These are phyloP conservation scores for Ceratosolen solmsi DNA, from an alignment of 1,140 invertebrate genomes.

Conservation along the genomic window DNA sequence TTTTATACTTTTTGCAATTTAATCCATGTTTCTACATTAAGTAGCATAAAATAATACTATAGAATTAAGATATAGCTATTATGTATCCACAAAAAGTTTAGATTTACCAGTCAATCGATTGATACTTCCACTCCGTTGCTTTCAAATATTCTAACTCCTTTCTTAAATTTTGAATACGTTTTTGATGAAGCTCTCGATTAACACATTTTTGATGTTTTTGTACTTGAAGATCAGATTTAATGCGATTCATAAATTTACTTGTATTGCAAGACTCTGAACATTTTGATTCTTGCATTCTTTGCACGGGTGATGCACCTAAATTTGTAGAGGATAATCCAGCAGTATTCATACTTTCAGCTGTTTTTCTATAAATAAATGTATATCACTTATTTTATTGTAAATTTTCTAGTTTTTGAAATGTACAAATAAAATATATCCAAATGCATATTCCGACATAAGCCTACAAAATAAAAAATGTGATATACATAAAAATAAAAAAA, in stretches of 20 bases:
- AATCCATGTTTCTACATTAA: background rate
- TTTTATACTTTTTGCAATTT: background rate
- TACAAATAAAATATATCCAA: background rate
- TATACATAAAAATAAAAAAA: too few species aligned
- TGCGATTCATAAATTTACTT: constrained; percentile 66
- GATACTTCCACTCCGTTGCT: constrained; percentile 81
- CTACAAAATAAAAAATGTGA: too few species aligned
- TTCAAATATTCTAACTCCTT: constrained; percentile 81
- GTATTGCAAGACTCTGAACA: constrained; percentile 64
- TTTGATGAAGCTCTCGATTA: constrained; percentile 74
- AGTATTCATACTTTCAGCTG: constrained; percentile 65
- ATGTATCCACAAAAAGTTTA: background rate
- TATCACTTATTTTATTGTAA: background rate
- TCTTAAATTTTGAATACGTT: constrained; percentile 77
- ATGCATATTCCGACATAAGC: too few species aligned
- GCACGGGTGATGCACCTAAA: constrained; percentile 63
- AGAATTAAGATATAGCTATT: too few species aligned
- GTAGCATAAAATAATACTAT: too few species aligned
- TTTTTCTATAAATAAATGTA: constrained; percentile 36
- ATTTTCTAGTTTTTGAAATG: background rate
- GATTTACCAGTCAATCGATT: constrained; percentile 70
- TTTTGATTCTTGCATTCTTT: constrained; percentile 65
- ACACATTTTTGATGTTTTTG: constrained; percentile 66
- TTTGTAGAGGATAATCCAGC: constrained; percentile 64
- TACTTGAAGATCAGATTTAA: constrained; percentile 68